Evolutionary conservation across 2,797 vertebrate genomes (phyloP).

Genomic region (Spondyliosoma cantharus): DNA sequence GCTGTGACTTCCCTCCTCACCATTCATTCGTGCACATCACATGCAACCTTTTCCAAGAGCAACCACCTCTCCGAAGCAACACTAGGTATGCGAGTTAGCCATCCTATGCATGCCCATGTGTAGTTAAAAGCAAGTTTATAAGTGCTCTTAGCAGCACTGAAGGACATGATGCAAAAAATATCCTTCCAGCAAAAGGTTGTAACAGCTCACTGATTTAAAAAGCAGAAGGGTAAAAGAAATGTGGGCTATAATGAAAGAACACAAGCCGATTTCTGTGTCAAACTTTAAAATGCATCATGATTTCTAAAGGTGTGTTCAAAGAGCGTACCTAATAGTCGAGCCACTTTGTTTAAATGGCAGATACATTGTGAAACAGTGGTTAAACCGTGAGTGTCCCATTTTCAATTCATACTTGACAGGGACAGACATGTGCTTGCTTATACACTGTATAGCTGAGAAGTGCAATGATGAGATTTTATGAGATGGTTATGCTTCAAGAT

Average conservation of each 20-base stretch:
- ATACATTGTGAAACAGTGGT: slow-evolving; percentile 11
- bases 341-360: slow-evolving; percentile 9
- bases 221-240: slow-evolving; percentile 13
- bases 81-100: background rate
- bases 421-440: background rate
- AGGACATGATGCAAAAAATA: background rate
- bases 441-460: slow-evolving; percentile 1
- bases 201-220: slow-evolving; percentile 10
- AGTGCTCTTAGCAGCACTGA: slow-evolving; percentile 15
- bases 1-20: background rate
- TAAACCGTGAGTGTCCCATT: background rate
- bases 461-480: slow-evolving; percentile 1
- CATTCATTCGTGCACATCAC: background rate
- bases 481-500: background rate
- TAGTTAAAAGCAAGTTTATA: slow-evolving; percentile 28
- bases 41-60: background rate
- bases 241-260: slow-evolving; percentile 13
- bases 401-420: slow-evolving; percentile 8
- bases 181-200: slow-evolving; percentile 1
- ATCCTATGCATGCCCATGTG: background rate
- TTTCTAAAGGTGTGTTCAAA: slow-evolving; percentile 15
- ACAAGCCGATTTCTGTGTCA: slow-evolving; percentile 13
- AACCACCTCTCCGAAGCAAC: background rate
- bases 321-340: slow-evolving; percentile 14
- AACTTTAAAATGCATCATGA: slow-evolving; percentile 18